Evolutionary conservation across 1,140 invertebrate species (phyloP).

Genomic region (Homarus americanus): DNA sequence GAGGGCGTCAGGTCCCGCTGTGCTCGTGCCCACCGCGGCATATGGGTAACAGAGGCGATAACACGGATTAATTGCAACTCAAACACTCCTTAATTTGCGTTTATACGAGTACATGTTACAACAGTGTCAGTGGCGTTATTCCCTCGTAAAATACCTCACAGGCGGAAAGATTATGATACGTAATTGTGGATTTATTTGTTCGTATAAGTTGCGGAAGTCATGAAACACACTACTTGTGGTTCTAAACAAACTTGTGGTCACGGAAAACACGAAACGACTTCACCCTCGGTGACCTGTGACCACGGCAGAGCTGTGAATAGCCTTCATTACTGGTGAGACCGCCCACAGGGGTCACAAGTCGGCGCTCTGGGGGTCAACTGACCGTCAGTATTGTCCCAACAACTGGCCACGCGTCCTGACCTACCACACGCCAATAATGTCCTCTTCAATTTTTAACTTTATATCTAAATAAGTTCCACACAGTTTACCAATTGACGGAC

Average conservation of each 20-base stretch:
- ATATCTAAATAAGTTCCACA: too few relatives aligned
- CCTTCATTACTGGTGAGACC: constrained; percentile 52
- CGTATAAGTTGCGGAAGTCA: background rate
- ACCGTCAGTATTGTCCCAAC: constrained; percentile 52
- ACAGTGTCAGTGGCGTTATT: background rate
- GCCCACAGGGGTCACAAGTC: constrained; percentile 48
- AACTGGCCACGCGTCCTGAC: constrained; percentile 39
- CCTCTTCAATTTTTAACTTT: too few relatives aligned
- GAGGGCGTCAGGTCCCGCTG: constrained; percentile 23
- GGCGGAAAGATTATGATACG: too few relatives aligned
- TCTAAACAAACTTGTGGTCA: constrained; percentile 17
- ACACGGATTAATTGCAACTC: constrained; percentile 44
- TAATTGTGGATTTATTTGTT: too few relatives aligned
- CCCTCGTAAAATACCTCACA: background rate
- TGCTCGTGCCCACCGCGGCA: constrained; percentile 18
- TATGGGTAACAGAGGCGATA: constrained; percentile 27
- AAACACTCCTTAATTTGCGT: background rate
- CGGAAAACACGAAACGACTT: constrained; percentile 6
- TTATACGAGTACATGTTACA: too few relatives aligned
- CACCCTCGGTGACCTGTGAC: background rate
- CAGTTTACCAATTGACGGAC: too few relatives aligned
- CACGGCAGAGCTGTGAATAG: constrained; percentile 26
- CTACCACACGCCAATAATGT: background rate
- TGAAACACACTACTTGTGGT: background rate
- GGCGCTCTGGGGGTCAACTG: constrained; percentile 51